A percentile compares a stretch with the other conserved stretches of the same genome.
These are phyloP conservation scores for Noctua janthina DNA, from an alignment of 2,888 invertebrate species.

Conservation along the genomic window DNA sequence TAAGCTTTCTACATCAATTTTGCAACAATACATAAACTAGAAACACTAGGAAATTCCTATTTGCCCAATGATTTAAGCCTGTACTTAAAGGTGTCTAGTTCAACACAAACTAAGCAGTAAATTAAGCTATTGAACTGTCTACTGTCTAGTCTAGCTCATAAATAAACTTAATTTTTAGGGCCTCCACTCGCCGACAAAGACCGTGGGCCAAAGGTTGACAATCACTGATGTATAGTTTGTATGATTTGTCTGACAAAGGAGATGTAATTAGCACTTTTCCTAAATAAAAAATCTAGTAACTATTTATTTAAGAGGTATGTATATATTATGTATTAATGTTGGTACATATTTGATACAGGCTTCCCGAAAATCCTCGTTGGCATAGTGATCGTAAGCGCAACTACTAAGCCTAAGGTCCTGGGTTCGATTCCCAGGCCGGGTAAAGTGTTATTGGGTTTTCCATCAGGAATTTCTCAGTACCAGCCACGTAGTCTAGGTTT, in stretches of 20 bases:
- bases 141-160: conserved; percentile 13
- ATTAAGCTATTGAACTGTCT: conserved; percentile 30
- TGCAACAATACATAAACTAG: not conserved
- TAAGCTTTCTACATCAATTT: not conserved
- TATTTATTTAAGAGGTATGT: no score
- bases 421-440: no score
- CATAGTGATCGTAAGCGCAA: no score
- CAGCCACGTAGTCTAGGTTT: no score
- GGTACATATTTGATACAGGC: not conserved
- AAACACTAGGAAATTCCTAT: not conserved
- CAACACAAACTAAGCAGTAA: conserved; percentile 3
- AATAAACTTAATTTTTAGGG: conserved; percentile 1
- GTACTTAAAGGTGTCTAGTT: not conserved
- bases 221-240: conserved; percentile 11
- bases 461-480: no score
- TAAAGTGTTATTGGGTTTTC: no score
- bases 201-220: conserved; percentile 14
- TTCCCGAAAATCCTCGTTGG: not conserved
- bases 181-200: not conserved
- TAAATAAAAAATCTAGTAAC: not conserved
- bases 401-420: no score
- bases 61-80: conserved; percentile 18
- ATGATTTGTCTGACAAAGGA: not conserved
- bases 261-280: not conserved
- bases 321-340: no score